Percentiles rank a stretch among this genome's conserved stretches.
phyloP scores from a whole-genome alignment of 2,113 vertebrate genomes.

The Serilophus lunatus region DNA sequence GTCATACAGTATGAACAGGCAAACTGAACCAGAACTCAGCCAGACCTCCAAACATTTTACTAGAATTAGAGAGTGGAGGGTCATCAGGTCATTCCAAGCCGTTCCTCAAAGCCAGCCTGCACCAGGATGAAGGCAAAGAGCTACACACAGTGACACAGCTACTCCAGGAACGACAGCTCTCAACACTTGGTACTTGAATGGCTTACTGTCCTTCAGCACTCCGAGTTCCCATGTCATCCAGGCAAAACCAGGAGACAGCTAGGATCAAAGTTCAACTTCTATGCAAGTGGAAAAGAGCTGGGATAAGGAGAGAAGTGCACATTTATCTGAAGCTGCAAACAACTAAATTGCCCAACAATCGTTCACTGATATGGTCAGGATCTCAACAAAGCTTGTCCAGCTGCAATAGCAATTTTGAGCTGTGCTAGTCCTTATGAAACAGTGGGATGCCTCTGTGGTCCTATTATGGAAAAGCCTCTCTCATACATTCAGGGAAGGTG shows the following conservation, averaged over 20 bases:
- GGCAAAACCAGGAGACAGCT: background rate
- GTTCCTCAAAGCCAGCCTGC: background rate
- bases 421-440: background rate
- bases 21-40: background rate
- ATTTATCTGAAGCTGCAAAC: background rate
- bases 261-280: background rate
- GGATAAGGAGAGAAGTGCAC: background rate
- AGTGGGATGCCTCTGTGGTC: background rate
- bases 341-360: background rate
- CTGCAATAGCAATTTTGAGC: background rate
- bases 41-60: background rate
- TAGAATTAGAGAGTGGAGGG: background rate
- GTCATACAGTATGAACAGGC: fast-evolving
- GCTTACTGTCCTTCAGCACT: background rate
- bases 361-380: background rate
- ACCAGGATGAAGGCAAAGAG: background rate
- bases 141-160: background rate
- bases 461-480: background rate
- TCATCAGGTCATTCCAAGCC: background rate
- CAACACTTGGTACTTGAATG: background rate
- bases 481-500: background rate
- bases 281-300: background rate
- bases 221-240: background rate
- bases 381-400: background rate
- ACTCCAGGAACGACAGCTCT: too few species aligned